These are phyloP conservation scores for Petromus typicus DNA, from an alignment of 2,113 vertebrate genomes.

Conservation along the genomic window DNA sequence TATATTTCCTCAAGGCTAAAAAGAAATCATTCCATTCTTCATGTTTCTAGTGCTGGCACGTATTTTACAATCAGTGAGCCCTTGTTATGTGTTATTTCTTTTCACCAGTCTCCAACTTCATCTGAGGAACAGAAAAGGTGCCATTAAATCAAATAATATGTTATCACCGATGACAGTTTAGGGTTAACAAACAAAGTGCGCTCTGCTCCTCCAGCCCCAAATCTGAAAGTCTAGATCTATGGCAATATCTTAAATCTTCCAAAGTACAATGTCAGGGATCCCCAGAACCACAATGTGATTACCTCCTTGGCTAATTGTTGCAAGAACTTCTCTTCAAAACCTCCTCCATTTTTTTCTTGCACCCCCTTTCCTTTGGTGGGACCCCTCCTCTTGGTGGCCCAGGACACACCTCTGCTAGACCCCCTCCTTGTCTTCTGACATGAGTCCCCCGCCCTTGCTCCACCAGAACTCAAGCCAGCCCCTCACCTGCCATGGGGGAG, in stretches of 20 bases:
- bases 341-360: neutral
- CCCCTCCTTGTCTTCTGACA: neutral
- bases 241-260: neutral
- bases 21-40: neutral
- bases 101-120: neutral
- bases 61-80: neutral
- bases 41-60: neutral
- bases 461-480: neutral
- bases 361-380: neutral
- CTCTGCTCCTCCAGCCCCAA: neutral
- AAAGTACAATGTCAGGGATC: neutral
- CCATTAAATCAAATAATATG: neutral
- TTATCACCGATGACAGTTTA: neutral
- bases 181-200: neutral
- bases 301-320: neutral
- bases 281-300: neutral
- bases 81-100: neutral
- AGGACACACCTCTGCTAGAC: neutral
- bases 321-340: neutral
- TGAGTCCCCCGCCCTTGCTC: rapidly evolving
- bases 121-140: neutral
- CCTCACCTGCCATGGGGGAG: rapidly evolving
- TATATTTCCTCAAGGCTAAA: conserved; percentile 35
- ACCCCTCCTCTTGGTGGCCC: neutral
- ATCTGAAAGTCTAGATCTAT: conserved; percentile 4